Conservation (phyloP, 2,113 vertebrate genomes). For the Seriola dumerili region DNA sequence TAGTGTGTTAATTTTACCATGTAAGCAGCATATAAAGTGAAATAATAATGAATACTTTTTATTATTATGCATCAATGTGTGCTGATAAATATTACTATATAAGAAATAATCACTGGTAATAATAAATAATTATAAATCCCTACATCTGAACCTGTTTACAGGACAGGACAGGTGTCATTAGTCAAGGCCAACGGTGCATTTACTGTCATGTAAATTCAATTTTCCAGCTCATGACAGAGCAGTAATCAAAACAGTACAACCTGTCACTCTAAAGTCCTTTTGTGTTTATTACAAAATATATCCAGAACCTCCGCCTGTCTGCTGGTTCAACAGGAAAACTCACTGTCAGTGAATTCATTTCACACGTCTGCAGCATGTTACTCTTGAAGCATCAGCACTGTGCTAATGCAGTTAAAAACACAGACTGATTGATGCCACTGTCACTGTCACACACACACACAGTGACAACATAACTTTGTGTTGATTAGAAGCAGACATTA, state of each 20-base stretch:
- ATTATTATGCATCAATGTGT: too few species aligned
- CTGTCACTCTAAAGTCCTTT: slow-evolving; percentile 24
- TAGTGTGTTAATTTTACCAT: too few species aligned
- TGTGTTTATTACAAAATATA: slow-evolving; percentile 77
- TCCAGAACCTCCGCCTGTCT: slow-evolving; percentile 34
- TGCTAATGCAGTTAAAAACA: not conserved
- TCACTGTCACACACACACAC: not conserved
- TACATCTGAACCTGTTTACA: too few species aligned
- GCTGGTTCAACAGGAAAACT: slow-evolving; percentile 7
- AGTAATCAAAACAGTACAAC: slow-evolving; percentile 9
- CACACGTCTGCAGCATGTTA: not conserved
- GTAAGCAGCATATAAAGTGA: too few species aligned
- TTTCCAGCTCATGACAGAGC: too few species aligned
- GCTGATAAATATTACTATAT: too few species aligned
- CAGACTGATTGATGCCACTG: not conserved
- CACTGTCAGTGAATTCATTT: not conserved
- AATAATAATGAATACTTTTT: too few species aligned
- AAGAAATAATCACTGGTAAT: too few species aligned
- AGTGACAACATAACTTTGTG: not conserved
- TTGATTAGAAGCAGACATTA: not conserved
- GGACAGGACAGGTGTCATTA: too few species aligned
- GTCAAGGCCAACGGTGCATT: too few species aligned
- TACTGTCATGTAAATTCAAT: too few species aligned
- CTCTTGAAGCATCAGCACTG: not conserved
- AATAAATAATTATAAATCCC: too few species aligned